Evolutionary conservation across 2,113 vertebrate genomes (phyloP).

Genomic region (Corapipo altera): DNA sequence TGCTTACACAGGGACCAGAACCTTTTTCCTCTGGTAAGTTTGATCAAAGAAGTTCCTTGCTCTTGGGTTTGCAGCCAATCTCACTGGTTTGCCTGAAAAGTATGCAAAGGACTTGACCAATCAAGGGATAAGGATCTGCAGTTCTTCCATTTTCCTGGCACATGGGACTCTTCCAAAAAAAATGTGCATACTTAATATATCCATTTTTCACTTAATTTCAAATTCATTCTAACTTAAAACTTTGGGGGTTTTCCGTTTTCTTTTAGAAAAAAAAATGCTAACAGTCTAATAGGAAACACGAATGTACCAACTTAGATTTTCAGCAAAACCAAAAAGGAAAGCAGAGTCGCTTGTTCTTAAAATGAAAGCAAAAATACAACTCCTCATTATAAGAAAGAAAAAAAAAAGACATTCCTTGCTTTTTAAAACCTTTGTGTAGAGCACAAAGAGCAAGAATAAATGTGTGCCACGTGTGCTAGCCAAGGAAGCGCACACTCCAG

Average conservation of each 20-base stretch:
- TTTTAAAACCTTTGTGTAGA: neutral
- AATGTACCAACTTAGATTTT: neutral
- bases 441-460: neutral
- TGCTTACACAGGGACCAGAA: neutral
- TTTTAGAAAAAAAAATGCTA: neutral
- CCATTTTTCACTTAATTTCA: neutral
- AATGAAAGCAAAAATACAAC: neutral
- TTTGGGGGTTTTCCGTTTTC: rapidly evolving
- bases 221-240: neutral
- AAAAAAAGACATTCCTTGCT: neutral
- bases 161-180: neutral
- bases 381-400: neutral
- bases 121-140: neutral
- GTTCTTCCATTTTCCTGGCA: neutral
- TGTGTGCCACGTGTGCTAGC: neutral
- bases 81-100: neutral
- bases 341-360: neutral
- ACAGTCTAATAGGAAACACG: neutral
- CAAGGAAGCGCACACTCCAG: neutral
- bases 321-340: neutral
- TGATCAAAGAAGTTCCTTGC: neutral
- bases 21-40: neutral
- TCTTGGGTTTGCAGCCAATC: neutral
- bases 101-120: neutral
- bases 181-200: neutral